phyloP scores from a whole-genome alignment of 2,113 vertebrate genomes.

The Trachemys scripta region DNA sequence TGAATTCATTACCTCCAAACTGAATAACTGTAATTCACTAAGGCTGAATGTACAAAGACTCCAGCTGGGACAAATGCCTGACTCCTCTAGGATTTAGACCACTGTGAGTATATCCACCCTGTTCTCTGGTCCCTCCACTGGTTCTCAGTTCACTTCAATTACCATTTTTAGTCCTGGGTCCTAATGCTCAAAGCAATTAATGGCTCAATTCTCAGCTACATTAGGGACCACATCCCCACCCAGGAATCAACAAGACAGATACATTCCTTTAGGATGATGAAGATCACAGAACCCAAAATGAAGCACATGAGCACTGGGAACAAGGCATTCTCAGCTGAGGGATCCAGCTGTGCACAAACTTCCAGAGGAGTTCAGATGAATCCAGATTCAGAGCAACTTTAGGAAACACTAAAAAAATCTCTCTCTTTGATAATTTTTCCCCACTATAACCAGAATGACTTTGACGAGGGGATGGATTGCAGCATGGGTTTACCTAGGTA shows the following conservation, averaged over 20 bases:
- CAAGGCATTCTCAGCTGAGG: rapidly evolving
- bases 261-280: background rate
- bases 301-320: background rate
- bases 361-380: background rate
- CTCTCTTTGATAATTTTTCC: background rate
- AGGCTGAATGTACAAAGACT: background rate
- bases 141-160: background rate
- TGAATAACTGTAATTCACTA: rapidly evolving
- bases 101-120: background rate
- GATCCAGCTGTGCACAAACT: background rate
- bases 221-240: background rate
- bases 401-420: background rate
- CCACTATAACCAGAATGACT: background rate
- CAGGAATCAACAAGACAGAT: background rate
- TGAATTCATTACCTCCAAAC: background rate
- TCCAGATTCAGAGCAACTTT: background rate
- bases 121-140: background rate
- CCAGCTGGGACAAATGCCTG: rapidly evolving
- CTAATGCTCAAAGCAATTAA: background rate
- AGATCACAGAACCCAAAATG: background rate
- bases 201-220: background rate
- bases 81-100: background rate
- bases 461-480: background rate
- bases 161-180: background rate
- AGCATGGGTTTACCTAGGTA: no score